Evolutionary conservation across 2,888 invertebrate species (phyloP), one percentile per base, ranked within the genome.

Genomic region (Caenorhabditis auriculariae): DNA sequence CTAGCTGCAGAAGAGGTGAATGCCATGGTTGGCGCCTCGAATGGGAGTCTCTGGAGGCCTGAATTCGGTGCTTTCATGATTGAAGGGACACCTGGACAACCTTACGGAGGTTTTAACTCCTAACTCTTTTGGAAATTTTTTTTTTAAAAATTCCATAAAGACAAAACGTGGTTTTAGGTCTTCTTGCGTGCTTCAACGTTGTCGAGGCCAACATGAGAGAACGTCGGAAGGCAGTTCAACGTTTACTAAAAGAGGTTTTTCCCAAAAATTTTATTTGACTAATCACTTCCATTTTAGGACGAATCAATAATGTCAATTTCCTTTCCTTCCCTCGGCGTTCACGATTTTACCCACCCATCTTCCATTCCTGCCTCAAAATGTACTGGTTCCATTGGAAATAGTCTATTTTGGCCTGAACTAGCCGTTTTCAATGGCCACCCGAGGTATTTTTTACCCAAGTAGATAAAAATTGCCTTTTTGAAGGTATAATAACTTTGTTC

Each of bases 1-100:
- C 90, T 91, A 81, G 88, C 75, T 6, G 66, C 58, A 37, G 71
- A 76, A 50, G 72, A 52, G n/a, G 57, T 75, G 19, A 75, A 75
- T 48, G 60, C 59, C 21, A 49, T 74, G 55, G 54, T 74, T 6
- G 76, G 75, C 1, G 67, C 61, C 21, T 76, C 74, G 41, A 75
- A 75, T 46, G 56, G 64, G 27, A 61, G 60, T 44, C 83, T 93
- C 41, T 98, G 96, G 96, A 87, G 93, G 45, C 95, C 96, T 0
- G 98, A 98, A 84, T 98, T 92, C 85, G 96, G 91, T 2, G 89
- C 91, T 17, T 98, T 95, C 82, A 96, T 98, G 95, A 87, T 52
- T 96, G 98, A 85, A 68, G 95, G 95, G 21, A 96, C 96, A 0
- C 98, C 98, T 0, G 96, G 96, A 7, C 60, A 56, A 4, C 77